Conservation (phyloP, 1,140 invertebrate species). For the Polypedilum pembai region DNA sequence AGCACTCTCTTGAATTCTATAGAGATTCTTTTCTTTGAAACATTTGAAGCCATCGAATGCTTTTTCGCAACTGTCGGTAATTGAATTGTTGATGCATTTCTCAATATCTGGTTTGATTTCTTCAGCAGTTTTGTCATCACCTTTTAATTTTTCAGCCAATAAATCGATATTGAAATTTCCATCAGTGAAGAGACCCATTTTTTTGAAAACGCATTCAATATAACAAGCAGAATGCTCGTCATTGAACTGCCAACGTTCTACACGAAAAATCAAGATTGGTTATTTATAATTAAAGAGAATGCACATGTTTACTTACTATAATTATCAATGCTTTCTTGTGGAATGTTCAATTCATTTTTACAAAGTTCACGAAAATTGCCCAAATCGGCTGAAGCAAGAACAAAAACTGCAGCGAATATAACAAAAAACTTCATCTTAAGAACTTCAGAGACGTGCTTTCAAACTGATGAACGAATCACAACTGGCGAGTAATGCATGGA, state of each 20-base stretch:
- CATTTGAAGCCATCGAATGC: not conserved
- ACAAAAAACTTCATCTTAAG: slow-evolving; percentile 5
- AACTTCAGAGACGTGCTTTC: too few species aligned
- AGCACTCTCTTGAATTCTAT: not conserved
- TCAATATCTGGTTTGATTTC: not conserved
- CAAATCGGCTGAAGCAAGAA: not conserved
- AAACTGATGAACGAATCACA: too few species aligned
- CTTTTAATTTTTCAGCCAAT: not conserved
- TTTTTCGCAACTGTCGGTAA: not conserved
- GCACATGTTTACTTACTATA: not conserved
- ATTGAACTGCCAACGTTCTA: not conserved
- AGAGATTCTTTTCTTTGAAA: not conserved
- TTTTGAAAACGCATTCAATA: not conserved
- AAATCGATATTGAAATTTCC: not conserved
- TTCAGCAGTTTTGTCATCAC: not conserved
- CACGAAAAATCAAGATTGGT: not conserved
- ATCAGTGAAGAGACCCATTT: not conserved
- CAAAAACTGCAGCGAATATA: not conserved
- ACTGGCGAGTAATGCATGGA: too few species aligned
- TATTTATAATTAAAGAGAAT: not conserved
- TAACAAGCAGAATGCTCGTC: not conserved
- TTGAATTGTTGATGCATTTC: not conserved
- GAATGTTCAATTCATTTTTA: not conserved
- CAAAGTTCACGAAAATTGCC: not conserved
- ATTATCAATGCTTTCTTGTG: not conserved